Conservation (phyloP, 2,797 vertebrate genomes). For the Microchirus variegatus region DNA sequence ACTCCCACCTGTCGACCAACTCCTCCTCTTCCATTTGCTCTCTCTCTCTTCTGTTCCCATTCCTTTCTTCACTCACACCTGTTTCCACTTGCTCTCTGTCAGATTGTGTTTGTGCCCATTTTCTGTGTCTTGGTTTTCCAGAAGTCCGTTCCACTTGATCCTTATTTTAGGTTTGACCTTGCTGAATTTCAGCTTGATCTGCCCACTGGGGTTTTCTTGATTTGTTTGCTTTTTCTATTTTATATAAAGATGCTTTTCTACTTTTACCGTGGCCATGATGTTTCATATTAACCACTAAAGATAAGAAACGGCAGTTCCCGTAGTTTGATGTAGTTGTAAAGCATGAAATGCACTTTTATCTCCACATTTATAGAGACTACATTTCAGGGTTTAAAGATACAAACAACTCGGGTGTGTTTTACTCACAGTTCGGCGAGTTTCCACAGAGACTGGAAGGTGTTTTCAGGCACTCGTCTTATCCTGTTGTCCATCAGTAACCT, state of each 20-base stretch:
- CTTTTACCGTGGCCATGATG: too few species aligned
- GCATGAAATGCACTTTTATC: too few species aligned
- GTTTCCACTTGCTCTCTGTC: conserved; percentile 2
- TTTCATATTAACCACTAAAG: too few species aligned
- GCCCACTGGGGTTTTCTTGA: too few species aligned
- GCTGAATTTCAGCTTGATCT: background rate
- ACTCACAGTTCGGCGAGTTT: conserved; percentile 82
- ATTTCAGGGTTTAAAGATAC: background rate
- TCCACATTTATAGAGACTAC: too few species aligned
- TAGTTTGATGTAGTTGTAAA: too few species aligned
- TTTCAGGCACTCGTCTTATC: conserved; percentile 82
- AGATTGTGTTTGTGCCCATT: background rate
- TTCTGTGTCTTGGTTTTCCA: background rate
- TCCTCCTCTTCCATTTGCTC: background rate
- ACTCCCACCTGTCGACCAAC: background rate
- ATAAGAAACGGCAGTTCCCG: too few species aligned
- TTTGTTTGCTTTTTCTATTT: background rate
- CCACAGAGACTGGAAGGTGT: conserved; percentile 84
- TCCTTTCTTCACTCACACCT: background rate
- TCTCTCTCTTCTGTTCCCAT: background rate
- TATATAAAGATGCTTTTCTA: background rate
- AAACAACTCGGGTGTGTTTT: background rate
- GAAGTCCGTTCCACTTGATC: background rate
- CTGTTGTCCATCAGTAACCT: conserved; percentile 85
- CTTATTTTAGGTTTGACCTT: background rate